Evolutionary conservation across 1,140 invertebrate genomes (phyloP).

Genomic region (Pachypeltis micranthus): DNA sequence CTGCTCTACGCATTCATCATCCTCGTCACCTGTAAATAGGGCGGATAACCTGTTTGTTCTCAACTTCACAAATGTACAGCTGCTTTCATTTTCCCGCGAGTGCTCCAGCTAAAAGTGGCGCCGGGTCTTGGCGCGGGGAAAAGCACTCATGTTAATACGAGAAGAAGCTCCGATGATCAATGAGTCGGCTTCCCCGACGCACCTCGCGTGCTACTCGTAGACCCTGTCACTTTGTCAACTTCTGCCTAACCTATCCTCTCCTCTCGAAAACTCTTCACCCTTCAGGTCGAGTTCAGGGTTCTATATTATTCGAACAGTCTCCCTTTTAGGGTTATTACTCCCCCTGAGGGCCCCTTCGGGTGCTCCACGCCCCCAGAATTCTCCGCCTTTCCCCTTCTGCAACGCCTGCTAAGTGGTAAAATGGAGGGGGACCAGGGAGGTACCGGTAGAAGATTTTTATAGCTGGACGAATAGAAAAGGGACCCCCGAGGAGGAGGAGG

Average conservation of each 20-base stretch:
- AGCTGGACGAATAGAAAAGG: not conserved
- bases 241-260: no score
- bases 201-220: not conserved
- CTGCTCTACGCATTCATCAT: not conserved
- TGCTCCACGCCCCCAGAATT: no score
- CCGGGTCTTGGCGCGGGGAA: not conserved
- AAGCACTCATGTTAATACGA: conserved; percentile 7
- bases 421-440: not conserved
- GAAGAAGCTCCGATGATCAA: not conserved
- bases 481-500: not conserved
- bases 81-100: no score
- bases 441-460: conserved; percentile 4
- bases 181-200: not conserved
- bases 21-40: not conserved
- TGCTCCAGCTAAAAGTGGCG: no score
- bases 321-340: conserved; percentile 8
- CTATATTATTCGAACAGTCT: no score
- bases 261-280: no score
- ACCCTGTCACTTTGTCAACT: not conserved
- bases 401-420: not conserved
- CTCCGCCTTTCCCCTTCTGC: no score
- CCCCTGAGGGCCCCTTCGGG: not conserved
- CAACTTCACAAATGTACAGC: not conserved
- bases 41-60: not conserved
- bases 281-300: no score